A percentile compares a stretch with the other conserved stretches of the same genome.
Conservation (phyloP, 2,888 invertebrate genomes). For the Lasioglossum malachurum region DNA sequence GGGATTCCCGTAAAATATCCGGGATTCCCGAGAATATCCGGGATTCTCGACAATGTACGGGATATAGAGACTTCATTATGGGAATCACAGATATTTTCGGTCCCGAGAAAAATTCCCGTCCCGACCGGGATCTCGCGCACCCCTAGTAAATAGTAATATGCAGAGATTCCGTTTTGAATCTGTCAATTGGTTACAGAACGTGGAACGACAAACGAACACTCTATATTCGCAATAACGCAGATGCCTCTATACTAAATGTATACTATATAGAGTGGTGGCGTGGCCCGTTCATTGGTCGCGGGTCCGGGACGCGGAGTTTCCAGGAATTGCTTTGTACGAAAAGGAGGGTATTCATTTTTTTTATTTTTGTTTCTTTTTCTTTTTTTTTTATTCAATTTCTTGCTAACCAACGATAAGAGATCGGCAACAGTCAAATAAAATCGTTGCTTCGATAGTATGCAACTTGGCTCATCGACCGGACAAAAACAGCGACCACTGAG, state of each 20-base stretch:
- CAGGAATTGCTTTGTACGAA: neutral
- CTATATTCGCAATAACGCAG: neutral
- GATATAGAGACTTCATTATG: too few relatives aligned
- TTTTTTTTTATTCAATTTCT: neutral
- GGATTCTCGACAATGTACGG: too few relatives aligned
- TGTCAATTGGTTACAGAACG: neutral
- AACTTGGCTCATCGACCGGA: neutral
- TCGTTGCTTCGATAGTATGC: neutral
- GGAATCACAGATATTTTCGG: too few relatives aligned
- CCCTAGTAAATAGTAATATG: neutral
- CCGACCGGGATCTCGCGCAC: too few relatives aligned
- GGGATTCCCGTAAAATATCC: too few relatives aligned
- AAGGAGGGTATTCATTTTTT: neutral
- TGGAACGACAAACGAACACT: neutral
- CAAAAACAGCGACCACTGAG: neutral
- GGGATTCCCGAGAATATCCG: too few relatives aligned
- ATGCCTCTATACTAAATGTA: neutral
- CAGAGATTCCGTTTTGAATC: constrained; percentile 23
- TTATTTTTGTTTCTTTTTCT: neutral
- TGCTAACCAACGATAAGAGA: neutral
- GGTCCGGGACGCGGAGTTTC: neutral
- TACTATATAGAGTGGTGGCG: neutral
- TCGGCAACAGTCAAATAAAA: neutral
- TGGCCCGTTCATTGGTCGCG: neutral
- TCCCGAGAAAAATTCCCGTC: too few relatives aligned